Base-by-base conservation (phyloP, 2,113 vertebrate genomes). In the Sardina pilchardus region DNA sequence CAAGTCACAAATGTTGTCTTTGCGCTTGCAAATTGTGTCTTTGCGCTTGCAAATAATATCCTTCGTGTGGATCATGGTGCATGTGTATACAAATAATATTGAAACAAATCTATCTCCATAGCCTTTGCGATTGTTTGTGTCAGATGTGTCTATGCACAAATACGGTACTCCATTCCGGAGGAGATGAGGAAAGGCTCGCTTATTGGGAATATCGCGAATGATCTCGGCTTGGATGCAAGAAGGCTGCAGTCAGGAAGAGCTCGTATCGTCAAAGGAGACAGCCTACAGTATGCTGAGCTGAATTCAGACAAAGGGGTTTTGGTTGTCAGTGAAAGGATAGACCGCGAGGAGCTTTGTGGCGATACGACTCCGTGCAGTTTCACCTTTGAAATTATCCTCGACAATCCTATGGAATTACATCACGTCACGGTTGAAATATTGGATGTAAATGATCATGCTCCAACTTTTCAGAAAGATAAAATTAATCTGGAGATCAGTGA, bases 151-250 rank as follows among this genome's bases (percentile, higher is more conserved):
- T 56, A 75, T 67, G 91, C 94, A 47, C 94, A 94, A 1, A 91
- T 96, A 85, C 93, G 94, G 21, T 96, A 97, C 90, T 94, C 95
- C 2, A 90, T 96, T 50, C 94, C 93, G 0, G 96, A 97, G 88
- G 95, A 96, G 89, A 92, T 95, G 91, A 90, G 91, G 85, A 91
- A 89, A 75, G 93, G 93, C 2, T 91, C 92, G 0, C 45, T 93
- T 10, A 94, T 97, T 34, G 96, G 95, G 14, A 94, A 95, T 59
- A 92, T 96, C 1, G 95, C 94, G 0, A 92, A 93, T 3, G 96
- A 96, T 83, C 90, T 96, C 1, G 95, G 93, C 47, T 89, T 96
- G 86, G 92, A 94, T 83, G 81, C 92, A 56, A 91, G 71, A 87
- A 93, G 95, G 10, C 92, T 95, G 21, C 85, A 89, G 0, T 86